These are phyloP conservation scores for Alviniconcha marisindica DNA, from an alignment of 1,140 invertebrate species.

Conservation along the genomic window DNA sequence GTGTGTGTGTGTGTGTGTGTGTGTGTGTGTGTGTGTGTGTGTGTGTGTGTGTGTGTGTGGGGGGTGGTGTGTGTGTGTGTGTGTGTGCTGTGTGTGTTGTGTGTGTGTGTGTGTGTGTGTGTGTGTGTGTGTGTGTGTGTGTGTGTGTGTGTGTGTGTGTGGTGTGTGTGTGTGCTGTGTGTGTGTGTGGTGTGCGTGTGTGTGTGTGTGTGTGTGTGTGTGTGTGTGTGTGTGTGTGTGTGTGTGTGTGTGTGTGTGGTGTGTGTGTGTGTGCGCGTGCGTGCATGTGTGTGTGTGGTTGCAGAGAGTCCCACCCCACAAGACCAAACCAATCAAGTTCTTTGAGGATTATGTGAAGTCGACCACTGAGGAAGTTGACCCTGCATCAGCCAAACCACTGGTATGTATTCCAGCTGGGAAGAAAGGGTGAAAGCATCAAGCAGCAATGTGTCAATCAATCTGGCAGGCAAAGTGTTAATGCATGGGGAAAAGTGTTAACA, in stretches of 20 bases:
- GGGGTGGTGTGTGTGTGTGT: no score
- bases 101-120: constrained; percentile 13
- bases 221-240: not conserved
- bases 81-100: not conserved
- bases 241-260: not conserved
- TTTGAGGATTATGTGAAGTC: constrained; percentile 51
- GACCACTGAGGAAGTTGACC: not conserved
- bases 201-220: not conserved
- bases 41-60: no score
- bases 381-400: not conserved
- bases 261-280: not conserved
- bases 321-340: constrained; percentile 62
- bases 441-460: not conserved
- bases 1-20: constrained; percentile 16
- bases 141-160: not conserved
- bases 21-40: not conserved
- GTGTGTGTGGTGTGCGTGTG: not conserved
- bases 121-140: not conserved
- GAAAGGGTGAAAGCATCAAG: not conserved
- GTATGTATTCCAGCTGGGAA: not conserved
- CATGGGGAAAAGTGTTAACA: not conserved
- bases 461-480: not conserved
- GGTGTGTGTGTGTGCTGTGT: not conserved
- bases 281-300: constrained; percentile 38
- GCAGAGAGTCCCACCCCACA: constrained; percentile 60